Conservation (phyloP, 2,888 invertebrate genomes). For the Zaprionus obscuricornis region DNA sequence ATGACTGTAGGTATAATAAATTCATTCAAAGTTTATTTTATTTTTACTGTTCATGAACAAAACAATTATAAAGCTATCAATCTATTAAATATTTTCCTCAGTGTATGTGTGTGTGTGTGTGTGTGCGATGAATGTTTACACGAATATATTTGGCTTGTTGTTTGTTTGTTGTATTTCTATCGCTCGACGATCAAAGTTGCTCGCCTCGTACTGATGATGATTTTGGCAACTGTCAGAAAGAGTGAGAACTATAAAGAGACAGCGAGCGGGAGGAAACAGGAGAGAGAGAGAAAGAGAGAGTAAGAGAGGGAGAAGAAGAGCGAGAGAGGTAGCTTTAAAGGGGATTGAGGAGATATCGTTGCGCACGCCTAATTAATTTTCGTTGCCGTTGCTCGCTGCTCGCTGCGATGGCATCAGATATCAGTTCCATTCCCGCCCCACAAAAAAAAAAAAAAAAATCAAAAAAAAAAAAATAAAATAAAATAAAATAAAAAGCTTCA, state of each 20-base stretch:
- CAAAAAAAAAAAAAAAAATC: not conserved
- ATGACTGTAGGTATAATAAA: too few relatives aligned
- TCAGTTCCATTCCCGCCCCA: constrained; percentile 45
- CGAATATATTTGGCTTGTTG: constrained; percentile 15
- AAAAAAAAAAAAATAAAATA: not conserved
- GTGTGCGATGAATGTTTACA: constrained; percentile 2
- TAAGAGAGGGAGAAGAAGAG: not conserved
- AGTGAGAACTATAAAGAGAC: not conserved
- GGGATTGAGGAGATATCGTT: constrained; percentile 29
- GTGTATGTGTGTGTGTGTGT: not conserved
- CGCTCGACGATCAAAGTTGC: constrained; percentile 32
- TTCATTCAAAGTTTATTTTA: too few relatives aligned
- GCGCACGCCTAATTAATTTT: constrained; percentile 60
- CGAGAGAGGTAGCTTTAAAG: not conserved
- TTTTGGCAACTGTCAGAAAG: constrained; percentile 42
- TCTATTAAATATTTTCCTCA: too few relatives aligned
- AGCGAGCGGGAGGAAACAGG: not conserved
- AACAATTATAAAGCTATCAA: too few relatives aligned
- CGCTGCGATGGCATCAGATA: constrained; percentile 50
- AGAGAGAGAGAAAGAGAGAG: not conserved
- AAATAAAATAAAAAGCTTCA: constrained; percentile 8
- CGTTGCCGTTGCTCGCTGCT: constrained; percentile 27
- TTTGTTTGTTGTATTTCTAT: constrained; percentile 41
- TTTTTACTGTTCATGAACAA: too few relatives aligned
- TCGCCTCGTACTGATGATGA: constrained; percentile 49